Evolutionary conservation across 2,797 vertebrate genomes (phyloP).

Genomic region (Alectoris magna): DNA sequence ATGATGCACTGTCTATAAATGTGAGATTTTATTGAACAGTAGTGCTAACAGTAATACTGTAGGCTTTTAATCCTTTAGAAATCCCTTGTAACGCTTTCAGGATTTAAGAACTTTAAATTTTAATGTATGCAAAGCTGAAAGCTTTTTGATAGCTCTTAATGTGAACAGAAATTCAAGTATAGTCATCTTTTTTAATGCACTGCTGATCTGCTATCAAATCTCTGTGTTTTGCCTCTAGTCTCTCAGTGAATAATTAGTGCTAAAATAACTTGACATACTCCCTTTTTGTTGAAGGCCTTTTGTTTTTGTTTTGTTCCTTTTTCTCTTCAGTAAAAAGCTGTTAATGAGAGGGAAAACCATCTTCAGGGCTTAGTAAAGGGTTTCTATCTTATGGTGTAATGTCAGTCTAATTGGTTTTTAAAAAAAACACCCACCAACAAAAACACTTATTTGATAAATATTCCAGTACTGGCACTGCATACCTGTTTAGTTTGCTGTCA

Average conservation of each 20-base stretch:
- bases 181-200: background rate
- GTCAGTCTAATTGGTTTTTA: background rate
- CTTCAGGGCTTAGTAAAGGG: background rate
- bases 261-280: background rate
- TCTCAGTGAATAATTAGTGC: background rate
- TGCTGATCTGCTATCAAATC: background rate
- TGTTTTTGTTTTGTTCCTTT: background rate
- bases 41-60: background rate
- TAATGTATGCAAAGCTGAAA: background rate
- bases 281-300: background rate
- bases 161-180: background rate
- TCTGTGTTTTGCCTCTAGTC: background rate
- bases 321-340: background rate
- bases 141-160: conserved; percentile 27
- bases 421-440: background rate
- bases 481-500: background rate
- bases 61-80: background rate
- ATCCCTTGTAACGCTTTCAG: background rate
- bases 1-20: background rate
- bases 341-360: background rate
- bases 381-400: background rate
- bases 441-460: background rate
- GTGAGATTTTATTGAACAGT: background rate
- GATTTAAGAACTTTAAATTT: background rate
- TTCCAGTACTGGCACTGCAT: background rate